Evolutionary conservation across 2,113 vertebrate genomes (phyloP).

Genomic region (Typhlomys cinereus): DNA sequence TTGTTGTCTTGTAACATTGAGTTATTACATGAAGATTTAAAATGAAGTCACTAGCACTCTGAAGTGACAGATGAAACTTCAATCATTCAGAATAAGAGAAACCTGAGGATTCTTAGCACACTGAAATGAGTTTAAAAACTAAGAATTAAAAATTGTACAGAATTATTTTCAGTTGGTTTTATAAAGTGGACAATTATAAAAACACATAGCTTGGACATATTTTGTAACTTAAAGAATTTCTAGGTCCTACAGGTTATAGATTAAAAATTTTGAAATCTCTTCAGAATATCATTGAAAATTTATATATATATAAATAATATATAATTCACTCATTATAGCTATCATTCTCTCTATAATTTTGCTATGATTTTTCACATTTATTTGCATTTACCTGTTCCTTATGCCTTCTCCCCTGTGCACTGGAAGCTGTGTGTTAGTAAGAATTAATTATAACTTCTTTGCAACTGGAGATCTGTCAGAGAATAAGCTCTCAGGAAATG

Average conservation of each 20-base stretch:
- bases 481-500: neutral
- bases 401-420: neutral
- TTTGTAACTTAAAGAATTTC: neutral
- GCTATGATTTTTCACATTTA: neutral
- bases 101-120: neutral
- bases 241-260: neutral
- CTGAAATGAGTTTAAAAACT: slow-evolving; percentile 17
- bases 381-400: neutral
- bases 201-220: neutral
- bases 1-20: slow-evolving; percentile 41
- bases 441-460: neutral
- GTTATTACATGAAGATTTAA: slow-evolving; percentile 1
- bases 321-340: neutral
- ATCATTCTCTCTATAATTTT: neutral
- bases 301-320: neutral
- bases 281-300: no score
- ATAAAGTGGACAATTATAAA: neutral
- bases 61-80: slow-evolving; percentile 39
- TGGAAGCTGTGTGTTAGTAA: neutral
- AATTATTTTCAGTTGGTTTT: slow-evolving; percentile 27
- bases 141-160: neutral
- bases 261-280: neutral
- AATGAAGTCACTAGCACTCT: slow-evolving; percentile 13
- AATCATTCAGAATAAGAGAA: neutral
- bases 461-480: neutral